These are phyloP conservation scores for Drosophila equinoxialis DNA, from an alignment of 1,140 invertebrate species.

Conservation along the genomic window DNA sequence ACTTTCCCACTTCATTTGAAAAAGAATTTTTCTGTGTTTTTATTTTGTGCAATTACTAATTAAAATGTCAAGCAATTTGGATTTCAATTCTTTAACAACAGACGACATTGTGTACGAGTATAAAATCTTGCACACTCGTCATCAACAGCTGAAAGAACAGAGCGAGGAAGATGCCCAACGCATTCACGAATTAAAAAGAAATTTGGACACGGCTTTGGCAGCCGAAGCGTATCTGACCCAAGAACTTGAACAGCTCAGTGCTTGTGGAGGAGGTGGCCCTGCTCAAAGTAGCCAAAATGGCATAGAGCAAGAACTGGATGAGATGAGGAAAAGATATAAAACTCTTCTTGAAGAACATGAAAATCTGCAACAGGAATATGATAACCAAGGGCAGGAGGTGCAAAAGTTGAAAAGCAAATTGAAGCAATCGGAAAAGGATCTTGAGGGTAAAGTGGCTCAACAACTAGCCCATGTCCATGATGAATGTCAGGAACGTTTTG, in stretches of 20 bases:
- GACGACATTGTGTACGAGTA: conserved; percentile 76
- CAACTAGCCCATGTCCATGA: conserved; percentile 38
- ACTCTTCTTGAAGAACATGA: conserved; percentile 51
- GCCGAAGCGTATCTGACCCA: conserved; percentile 70
- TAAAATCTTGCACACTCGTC: conserved; percentile 61
- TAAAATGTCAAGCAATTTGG: conserved; percentile 54
- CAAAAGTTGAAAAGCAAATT: conserved; percentile 36
- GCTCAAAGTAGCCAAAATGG: background rate
- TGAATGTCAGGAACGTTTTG: conserved; percentile 42
- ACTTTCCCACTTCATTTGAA: conserved; percentile 12
- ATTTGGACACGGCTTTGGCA: conserved; percentile 66
- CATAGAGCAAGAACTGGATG: conserved; percentile 54
- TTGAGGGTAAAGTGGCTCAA: background rate
- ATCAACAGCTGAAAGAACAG: conserved; percentile 53
- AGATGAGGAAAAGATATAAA: conserved; percentile 58
- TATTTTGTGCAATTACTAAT: conserved; percentile 13
- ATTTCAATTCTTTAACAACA: conserved; percentile 55
- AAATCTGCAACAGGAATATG: conserved; percentile 62
- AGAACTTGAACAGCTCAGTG: conserved; percentile 66
- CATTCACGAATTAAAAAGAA: conserved; percentile 75
- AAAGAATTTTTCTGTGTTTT: background rate
- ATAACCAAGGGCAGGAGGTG: conserved; percentile 52
- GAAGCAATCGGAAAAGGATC: conserved; percentile 25
- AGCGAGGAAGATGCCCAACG: conserved; percentile 68
- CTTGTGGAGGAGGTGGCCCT: conserved; percentile 11